Percentiles rank a stretch among this genome's conserved stretches.
phyloP scores from a whole-genome alignment of 2,888 invertebrate genomes.

The Ophion slaviceki region DNA sequence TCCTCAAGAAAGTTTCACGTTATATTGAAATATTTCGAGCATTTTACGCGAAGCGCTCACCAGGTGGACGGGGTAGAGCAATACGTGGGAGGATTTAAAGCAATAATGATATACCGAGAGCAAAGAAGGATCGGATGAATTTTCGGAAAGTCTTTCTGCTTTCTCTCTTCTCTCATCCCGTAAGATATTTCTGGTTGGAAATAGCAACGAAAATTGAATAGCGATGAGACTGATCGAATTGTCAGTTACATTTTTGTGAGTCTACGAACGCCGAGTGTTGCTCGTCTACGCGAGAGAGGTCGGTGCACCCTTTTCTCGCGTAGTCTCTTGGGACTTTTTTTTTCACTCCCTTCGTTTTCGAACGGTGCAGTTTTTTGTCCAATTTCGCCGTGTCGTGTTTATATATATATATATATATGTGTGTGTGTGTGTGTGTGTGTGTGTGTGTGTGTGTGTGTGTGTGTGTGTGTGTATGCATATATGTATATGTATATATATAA shows the following conservation, averaged over 20 bases:
- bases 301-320: not conserved
- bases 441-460: no score
- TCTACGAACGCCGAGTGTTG: not conserved
- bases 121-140: not conserved
- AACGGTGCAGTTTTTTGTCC: no score
- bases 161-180: not conserved
- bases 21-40: not conserved
- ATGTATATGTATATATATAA: no score
- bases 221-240: no score
- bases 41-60: not conserved
- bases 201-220: not conserved
- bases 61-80: not conserved
- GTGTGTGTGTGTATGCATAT: no score
- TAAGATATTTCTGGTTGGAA: not conserved
- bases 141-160: not conserved
- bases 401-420: no score
- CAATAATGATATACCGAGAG: not conserved
- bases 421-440: no score
- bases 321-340: not conserved
- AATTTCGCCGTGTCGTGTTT: no score
- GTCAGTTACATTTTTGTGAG: no score
- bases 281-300: not conserved
- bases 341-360: not conserved
- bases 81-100: not conserved
- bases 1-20: slow-evolving; percentile 1